A percentile compares a stretch with the other conserved stretches of the same genome.
phyloP scores from a whole-genome alignment of 2,797 vertebrate species.

The Acanthis flammea region DNA sequence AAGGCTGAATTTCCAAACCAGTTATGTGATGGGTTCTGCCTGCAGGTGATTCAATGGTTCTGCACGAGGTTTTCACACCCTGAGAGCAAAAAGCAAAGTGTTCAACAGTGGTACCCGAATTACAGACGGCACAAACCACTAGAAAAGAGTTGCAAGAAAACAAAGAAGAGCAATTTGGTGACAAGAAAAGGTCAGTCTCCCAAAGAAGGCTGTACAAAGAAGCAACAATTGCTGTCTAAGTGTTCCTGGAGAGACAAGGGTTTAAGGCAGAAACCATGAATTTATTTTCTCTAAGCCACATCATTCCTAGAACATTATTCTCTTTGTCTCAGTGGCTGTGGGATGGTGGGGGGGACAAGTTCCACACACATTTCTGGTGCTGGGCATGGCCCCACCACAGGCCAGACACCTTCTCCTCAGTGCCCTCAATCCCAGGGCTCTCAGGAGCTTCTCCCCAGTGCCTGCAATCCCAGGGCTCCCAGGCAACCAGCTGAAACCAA shows the following conservation, averaged over 20 bases:
- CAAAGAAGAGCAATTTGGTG: background rate
- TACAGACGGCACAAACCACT: background rate
- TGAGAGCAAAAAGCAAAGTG: background rate
- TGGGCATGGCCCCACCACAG: background rate
- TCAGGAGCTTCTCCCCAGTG: background rate
- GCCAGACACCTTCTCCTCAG: background rate
- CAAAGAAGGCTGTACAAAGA: background rate
- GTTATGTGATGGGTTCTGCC: background rate
- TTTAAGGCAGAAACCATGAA: background rate
- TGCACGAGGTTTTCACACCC: constrained; percentile 5
- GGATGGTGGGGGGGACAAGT: background rate
- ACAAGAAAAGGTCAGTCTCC: background rate
- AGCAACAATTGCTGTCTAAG: background rate
- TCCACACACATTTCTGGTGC: background rate
- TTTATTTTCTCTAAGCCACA: background rate
- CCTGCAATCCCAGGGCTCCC: too few species aligned
- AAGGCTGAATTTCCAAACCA: background rate
- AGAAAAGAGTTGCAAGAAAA: background rate
- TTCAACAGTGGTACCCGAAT: background rate
- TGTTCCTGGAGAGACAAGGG: background rate
- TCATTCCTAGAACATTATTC: background rate
- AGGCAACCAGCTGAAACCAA: background rate
- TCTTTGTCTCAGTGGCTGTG: background rate
- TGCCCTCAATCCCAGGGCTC: background rate
- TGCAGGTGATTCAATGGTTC: background rate